These are phyloP conservation scores for Origma solitaria DNA, from an alignment of 2,113 vertebrate species.

Conservation along the genomic window DNA sequence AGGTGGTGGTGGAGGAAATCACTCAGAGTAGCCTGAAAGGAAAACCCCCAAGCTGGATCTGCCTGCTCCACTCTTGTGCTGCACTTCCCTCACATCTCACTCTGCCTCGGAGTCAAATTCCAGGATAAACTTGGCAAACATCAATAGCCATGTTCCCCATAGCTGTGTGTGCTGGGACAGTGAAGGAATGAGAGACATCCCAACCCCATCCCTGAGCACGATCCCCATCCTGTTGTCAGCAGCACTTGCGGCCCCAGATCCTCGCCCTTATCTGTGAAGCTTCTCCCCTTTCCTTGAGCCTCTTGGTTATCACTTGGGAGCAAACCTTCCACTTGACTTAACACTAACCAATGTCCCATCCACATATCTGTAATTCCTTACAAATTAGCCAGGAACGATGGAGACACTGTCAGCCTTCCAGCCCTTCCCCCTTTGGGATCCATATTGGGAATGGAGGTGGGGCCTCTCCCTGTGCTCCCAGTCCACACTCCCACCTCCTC, in stretches of 20 bases:
- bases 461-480: neutral
- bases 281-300: slow-evolving; percentile 16
- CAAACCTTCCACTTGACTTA: slow-evolving; percentile 60
- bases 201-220: neutral
- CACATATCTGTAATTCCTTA: slow-evolving; percentile 32
- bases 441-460: neutral
- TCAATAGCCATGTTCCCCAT: accelerated
- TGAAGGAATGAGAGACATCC: neutral
- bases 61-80: accelerated
- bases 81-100: accelerated
- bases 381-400: slow-evolving; percentile 3
- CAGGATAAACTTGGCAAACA: neutral
- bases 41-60: accelerated
- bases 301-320: slow-evolving; percentile 13
- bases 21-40: neutral
- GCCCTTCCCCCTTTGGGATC: neutral
- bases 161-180: neutral
- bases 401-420: neutral
- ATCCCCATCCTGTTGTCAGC: neutral
- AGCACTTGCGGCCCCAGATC: neutral
- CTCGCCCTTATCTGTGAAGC: neutral
- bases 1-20: neutral
- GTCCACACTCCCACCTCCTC: accelerated
- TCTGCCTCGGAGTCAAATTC: neutral
- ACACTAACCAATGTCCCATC: neutral